Evolutionary conservation across 2,113 vertebrate species (phyloP), one percentile per base, ranked within the genome.

Genomic region (Myiagra hebetior): DNA sequence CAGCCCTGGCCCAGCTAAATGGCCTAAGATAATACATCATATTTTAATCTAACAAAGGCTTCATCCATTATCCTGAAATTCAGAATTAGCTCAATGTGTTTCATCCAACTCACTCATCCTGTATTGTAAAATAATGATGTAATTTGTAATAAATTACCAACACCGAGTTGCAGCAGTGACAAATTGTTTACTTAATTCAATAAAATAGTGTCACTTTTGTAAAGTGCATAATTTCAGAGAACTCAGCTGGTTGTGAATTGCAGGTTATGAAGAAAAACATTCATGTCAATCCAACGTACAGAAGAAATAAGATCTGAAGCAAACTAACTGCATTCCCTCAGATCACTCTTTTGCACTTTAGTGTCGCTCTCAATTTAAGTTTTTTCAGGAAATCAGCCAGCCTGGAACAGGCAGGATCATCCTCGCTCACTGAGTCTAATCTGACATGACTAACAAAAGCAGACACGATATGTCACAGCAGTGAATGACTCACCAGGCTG

Each of bases 141-240:
- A 82, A 97, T 97, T 97, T 95, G 85, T 94, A 97, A 98, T 96
- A 97, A 97, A 98, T 97, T 97, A 94, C 95, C 73, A 78, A 79
- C 83, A 87, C 50, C 0, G 22, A 91, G 67, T 93, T 97, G 91
- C 96, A 97, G 92, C 73, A 83, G 77, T 97, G 93, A 96, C 85
- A 97, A 97, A 97, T 87, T 97, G 87, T 97, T 98, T 97, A 96
- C 95, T 96, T 98, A 98, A 98, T 97, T 97, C 95, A 96, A 97
- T 98, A 97, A 97, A 93, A 97, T 89, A 89, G 91, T 93, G 85
- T 95, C 93, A 94, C 89, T 97, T 95, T 74, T 55, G 74, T 65
- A 69, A 80, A 85, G 89, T 49, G 20, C 79, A 91, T 91, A 90
- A 97, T 95, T 91, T 97, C 77, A 83, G 89, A 92, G 95, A 96